phyloP scores from a whole-genome alignment of 2,888 invertebrate species.

The Tenthredo scrophulariae region DNA sequence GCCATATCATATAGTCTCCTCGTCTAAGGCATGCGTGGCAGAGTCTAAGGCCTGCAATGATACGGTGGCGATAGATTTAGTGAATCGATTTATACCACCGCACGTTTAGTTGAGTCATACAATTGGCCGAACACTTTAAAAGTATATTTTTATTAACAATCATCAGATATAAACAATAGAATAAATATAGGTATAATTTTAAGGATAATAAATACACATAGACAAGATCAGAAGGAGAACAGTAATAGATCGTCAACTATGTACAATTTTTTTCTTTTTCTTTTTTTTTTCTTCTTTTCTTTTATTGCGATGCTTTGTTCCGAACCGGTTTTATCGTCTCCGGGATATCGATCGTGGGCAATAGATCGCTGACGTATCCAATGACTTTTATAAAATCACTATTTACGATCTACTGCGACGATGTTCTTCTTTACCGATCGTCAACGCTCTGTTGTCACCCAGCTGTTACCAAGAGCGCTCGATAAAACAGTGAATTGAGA shows the following conservation, averaged over 20 bases:
- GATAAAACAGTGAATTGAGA: conserved; percentile 31
- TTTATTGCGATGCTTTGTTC: conserved; percentile 22
- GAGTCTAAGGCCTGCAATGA: not conserved
- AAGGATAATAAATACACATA: conserved; percentile 38
- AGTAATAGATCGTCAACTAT: conserved; percentile 45
- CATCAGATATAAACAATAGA: conserved; percentile 22
- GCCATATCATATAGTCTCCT: not conserved
- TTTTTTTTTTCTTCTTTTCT: not conserved
- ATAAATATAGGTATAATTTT: conserved; percentile 40
- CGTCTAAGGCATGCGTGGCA: conserved; percentile 12
- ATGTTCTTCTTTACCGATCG: not conserved
- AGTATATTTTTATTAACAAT: conserved; percentile 40
- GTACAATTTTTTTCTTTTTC: conserved; percentile 32
- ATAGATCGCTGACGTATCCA: conserved; percentile 33
- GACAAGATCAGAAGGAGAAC: conserved; percentile 32
- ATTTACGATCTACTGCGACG: not conserved
- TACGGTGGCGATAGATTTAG: not conserved
- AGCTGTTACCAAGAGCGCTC: not conserved
- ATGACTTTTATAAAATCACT: not conserved
- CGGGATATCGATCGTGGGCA: conserved; percentile 44
- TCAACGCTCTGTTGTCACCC: not conserved
- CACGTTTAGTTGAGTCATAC: not conserved
- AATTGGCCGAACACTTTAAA: not conserved
- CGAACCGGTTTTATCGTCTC: conserved; percentile 36
- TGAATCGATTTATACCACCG: not conserved